Evolutionary conservation across 2,888 invertebrate species (phyloP), one percentile per base, ranked within the genome.

Genomic region (Caprella mutica): DNA sequence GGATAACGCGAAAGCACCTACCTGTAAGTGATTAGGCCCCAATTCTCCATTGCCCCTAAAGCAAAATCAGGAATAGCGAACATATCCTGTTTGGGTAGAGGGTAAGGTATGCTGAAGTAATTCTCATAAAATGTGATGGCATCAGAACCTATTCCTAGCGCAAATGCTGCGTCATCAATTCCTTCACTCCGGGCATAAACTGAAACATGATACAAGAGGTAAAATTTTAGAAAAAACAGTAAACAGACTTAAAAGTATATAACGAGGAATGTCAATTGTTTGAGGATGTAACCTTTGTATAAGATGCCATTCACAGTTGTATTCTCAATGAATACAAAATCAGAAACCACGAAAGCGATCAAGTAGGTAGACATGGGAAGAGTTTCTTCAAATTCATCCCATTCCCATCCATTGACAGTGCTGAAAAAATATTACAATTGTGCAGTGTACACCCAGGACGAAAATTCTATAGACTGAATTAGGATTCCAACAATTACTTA

Each of bases 351-450:
- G 69, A 91, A 84, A 0, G 90, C 91, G 2, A 90, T 80, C 8
- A 91, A 74, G 69, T 93, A 93, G 0, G 93, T 92, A 1, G 91
- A 90, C 93, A 96, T 94, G 1, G 83, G 83, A 0, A 87, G 83
- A 0, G 87, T 84, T 59, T 80, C 79, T 65, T 81, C 74, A 70
- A 84, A 92, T 26, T 77, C 75, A 68, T 89, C 87, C 77, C 81
- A 84, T 0, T 81, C 75, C 78, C 83, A 87, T 3, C 77, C 77
- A 14, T n/a, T n/a, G n/a, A n/a, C n/a, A n/a, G n/a, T n/a, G n/a
- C n/a, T n/a, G n/a, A n/a, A n/a, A n/a, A n/a, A n/a, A n/a, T n/a
- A n/a, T n/a, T n/a, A n/a, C n/a, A n/a, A n/a, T n/a, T n/a, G n/a
- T n/a, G n/a, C n/a, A n/a, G n/a, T n/a, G n/a, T n/a, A n/a, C n/a